Base-by-base conservation (phyloP, 2,797 vertebrate genomes). In the Babyrousa celebensis region DNA sequence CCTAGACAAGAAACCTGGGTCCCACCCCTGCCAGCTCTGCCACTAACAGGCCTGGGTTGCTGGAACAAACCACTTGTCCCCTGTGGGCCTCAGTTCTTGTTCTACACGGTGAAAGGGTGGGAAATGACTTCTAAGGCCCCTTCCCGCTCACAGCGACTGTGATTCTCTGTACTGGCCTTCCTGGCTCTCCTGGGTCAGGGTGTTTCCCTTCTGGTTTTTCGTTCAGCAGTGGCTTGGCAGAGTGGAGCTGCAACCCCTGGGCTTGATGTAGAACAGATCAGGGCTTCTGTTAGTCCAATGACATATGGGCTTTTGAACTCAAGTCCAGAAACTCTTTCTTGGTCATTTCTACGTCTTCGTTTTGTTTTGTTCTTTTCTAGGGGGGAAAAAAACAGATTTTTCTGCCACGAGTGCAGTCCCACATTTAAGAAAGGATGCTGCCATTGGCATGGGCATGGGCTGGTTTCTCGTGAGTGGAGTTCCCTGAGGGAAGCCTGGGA, bases 171-270 rank as follows among this genome's bases (percentile, higher is more conserved):
- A 2, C 1, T 80, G 83, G 62, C 62, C 68, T 74, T 71, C 91
- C 71, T 36, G 58, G 82, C 83, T 91, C 43, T 84, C 12, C 29
- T 23, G 18, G 36, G 67, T 89, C 43, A 48, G 82, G 93, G 60
- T 58, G 74, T 72, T 97, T 87, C 70, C 23, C 72, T 79, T 84
- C 92, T 70, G 85, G 56, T 32, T 80, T 87, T 91, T 80, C 29
- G 1, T 65, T 91, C 68, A 68, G 23, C n/a, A 87, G 89, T 71
- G 94, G 96, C 86, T 97, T 96, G 96, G 94, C 96, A 90, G 79
- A 74, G 77, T 11, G 0, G 54, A 67, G 54, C 67, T 15, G 18
- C 54, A 87, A 86, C 91, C 36, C 36, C 87, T 94, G 94, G 89
- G 91, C 86, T 86, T 92, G 93, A 96, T 82, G 67, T 54, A 6